Conservation (phyloP, 2,113 vertebrate species). For the Sialia sialis region DNA sequence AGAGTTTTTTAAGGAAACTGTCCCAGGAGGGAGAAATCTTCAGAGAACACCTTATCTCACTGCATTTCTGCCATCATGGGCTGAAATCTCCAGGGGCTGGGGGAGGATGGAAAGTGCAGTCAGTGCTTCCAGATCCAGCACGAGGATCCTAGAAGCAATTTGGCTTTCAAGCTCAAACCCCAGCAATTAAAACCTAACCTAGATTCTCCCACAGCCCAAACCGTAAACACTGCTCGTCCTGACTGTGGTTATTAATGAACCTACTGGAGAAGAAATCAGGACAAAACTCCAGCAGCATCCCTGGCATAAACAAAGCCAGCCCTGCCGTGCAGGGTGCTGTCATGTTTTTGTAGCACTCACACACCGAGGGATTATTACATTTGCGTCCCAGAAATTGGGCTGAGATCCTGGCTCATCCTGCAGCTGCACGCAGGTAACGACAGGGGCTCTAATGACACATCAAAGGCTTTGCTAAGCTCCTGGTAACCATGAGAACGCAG, state of each 20-base stretch:
- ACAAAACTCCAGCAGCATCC: conserved; percentile 8
- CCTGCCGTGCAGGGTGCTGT: conserved; percentile 33
- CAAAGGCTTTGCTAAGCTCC: conserved; percentile 60
- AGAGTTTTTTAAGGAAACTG: neutral
- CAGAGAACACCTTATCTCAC: neutral
- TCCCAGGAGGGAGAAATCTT: conserved; percentile 7
- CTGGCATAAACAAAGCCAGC: neutral
- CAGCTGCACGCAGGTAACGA: conserved; percentile 36
- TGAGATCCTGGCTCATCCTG: conserved; percentile 11
- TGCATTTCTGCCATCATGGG: conserved; percentile 24
- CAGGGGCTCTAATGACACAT: conserved; percentile 61
- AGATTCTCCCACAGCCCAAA: conserved; percentile 32
- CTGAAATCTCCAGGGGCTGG: conserved; percentile 4
- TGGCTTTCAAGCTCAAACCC: conserved; percentile 31
- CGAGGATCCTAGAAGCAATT: conserved; percentile 8
- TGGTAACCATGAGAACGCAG: conserved; percentile 57
- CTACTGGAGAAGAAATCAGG: conserved; percentile 39
- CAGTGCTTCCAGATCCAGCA: neutral
- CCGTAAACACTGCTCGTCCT: neutral
- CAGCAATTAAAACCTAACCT: conserved; percentile 54
- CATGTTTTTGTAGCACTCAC: neutral
- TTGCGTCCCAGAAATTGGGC: conserved; percentile 30
- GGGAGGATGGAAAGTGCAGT: neutral
- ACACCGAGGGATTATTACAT: conserved; percentile 43
- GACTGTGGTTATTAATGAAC: conserved; percentile 35